Percentiles rank a stretch among this genome's conserved stretches.
These are phyloP conservation scores for Drosophila guanche DNA, from an alignment of 1,140 invertebrate genomes.

Conservation along the genomic window DNA sequence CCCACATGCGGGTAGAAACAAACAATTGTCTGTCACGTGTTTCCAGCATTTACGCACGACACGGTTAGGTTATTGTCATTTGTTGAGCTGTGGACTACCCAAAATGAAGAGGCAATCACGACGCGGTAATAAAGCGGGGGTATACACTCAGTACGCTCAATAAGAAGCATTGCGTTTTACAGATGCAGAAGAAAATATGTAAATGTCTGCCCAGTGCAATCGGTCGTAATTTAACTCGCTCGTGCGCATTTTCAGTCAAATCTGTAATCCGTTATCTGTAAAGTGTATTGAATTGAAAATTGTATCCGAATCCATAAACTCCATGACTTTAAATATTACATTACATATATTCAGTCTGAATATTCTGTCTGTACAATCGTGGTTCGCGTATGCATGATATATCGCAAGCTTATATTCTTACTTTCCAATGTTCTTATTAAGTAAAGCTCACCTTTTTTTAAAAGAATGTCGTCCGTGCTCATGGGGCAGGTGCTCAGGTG, in stretches of 20 bases:
- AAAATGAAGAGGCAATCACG: conserved; percentile 2
- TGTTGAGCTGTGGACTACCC: conserved; percentile 18
- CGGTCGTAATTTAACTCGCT: conserved; percentile 20
- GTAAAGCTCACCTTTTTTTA: conserved; percentile 71
- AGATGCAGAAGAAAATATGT: conserved; percentile 26
- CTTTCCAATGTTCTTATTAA: not conserved
- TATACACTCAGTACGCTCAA: conserved; percentile 4
- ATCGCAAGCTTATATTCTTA: too few relatives aligned
- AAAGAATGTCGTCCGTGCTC: conserved; percentile 55
- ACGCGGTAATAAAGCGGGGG: too few relatives aligned
- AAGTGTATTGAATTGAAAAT: not conserved
- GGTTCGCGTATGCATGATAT: too few relatives aligned
- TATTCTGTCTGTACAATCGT: too few relatives aligned
- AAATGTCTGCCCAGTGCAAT: conserved; percentile 23
- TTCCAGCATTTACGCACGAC: conserved; percentile 37
- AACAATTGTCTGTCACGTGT: conserved; percentile 34
- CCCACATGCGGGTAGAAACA: not conserved
- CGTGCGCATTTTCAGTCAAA: conserved; percentile 36
- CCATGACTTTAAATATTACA: too few relatives aligned
- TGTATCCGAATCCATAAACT: too few relatives aligned
- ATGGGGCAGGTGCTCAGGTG: conserved; percentile 45
- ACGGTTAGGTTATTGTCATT: conserved; percentile 1
- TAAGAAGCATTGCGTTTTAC: conserved; percentile 12
- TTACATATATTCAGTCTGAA: too few relatives aligned
- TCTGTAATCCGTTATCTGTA: not conserved